Percentiles rank a stretch among this genome's conserved stretches.
phyloP scores from a whole-genome alignment of 2,113 vertebrate species.

The Trematocara marginatum region DNA sequence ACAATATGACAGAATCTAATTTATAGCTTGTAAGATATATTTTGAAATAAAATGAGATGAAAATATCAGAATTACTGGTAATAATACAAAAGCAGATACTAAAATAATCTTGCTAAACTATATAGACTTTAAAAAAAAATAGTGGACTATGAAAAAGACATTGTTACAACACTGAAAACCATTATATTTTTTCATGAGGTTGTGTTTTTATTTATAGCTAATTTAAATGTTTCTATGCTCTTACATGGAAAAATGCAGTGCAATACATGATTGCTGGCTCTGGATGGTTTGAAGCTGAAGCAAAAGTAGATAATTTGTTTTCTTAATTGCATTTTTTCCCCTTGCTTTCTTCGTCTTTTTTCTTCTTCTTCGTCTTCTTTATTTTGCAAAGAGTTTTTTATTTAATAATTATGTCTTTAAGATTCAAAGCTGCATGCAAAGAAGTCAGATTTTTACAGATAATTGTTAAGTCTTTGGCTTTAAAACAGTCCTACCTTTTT shows the following conservation, averaged over 20 bases:
- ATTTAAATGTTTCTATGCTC: background rate
- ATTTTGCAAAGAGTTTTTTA: background rate
- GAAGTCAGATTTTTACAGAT: background rate
- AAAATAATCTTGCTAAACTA: background rate
- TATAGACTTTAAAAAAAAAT: background rate
- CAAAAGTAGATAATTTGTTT: background rate
- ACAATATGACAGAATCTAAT: background rate
- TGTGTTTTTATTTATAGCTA: background rate
- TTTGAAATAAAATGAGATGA: background rate
- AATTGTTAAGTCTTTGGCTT: background rate
- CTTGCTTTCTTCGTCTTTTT: background rate
- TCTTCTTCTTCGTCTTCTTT: background rate
- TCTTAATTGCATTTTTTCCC: background rate
- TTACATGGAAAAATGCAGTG: background rate
- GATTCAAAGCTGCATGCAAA: background rate
- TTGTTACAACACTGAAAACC: background rate
- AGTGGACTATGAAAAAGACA: background rate
- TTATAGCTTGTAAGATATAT: background rate
- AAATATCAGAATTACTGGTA: background rate
- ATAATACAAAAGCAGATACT: background rate
- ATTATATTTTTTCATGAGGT: background rate
- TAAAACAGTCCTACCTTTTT: background rate
- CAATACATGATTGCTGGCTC: background rate
- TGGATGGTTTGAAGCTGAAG: background rate
- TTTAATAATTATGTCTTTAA: background rate